These are phyloP conservation scores for Pristionchus exspectatus DNA, from an alignment of 2,888 invertebrate genomes.

Conservation along the genomic window DNA sequence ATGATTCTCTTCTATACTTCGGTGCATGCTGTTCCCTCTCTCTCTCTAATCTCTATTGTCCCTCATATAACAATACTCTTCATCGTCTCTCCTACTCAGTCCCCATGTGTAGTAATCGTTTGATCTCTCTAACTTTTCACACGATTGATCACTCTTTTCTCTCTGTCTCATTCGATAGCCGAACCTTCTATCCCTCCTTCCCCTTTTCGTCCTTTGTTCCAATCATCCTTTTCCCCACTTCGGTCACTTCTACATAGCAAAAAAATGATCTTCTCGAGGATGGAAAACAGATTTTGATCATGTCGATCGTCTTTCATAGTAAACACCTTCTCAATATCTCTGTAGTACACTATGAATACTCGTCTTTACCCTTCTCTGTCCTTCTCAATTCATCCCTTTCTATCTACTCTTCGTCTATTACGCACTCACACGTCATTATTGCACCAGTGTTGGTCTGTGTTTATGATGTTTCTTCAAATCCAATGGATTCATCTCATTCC, in stretches of 20 bases:
- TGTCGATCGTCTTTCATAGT: neutral
- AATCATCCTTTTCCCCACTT: neutral
- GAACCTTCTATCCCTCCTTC: constrained; percentile 17
- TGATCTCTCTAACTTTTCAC: constrained; percentile 32
- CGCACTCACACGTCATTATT: neutral
- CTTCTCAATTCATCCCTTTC: neutral
- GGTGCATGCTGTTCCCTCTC: neutral
- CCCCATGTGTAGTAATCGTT: constrained; percentile 22
- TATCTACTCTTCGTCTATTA: neutral
- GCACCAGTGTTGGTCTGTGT: neutral
- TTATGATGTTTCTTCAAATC: neutral
- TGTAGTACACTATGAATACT: neutral
- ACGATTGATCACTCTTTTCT: constrained; percentile 29
- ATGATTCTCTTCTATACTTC: neutral
- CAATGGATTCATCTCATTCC: neutral
- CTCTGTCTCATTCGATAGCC: constrained; percentile 28
- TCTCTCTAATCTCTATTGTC: constrained; percentile 16
- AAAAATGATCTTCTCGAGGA: neutral
- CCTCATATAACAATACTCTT: constrained; percentile 6
- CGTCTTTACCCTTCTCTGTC: neutral
- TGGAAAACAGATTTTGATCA: neutral
- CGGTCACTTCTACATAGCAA: neutral
- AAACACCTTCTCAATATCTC: neutral
- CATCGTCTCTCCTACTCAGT: neutral
- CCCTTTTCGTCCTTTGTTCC: neutral